Conservation (phyloP, 2,113 vertebrate species). For the Periophthalmus modestus region DNA sequence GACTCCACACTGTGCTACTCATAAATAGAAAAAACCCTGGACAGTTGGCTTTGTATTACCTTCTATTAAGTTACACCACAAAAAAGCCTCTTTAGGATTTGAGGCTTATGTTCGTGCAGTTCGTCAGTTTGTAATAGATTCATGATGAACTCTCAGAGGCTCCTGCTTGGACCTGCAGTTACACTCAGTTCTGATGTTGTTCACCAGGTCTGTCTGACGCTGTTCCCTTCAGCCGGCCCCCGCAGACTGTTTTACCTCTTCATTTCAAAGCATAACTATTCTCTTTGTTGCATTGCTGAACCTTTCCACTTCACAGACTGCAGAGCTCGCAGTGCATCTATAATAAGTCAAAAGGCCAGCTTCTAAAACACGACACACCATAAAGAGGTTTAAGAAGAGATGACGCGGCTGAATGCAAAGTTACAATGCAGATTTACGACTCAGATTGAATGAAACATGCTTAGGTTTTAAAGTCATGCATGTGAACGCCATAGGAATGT, state of each 20-base stretch:
- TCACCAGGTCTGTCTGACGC: conserved; percentile 44
- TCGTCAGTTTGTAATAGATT: neutral
- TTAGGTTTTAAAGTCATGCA: no score
- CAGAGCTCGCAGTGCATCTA: conserved; percentile 49
- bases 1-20: neutral
- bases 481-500: no score
- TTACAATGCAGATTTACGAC: neutral
- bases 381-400: conserved; percentile 51
- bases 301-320: conserved; percentile 44
- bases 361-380: conserved; percentile 51
- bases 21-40: neutral
- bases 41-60: no score
- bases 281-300: conserved; percentile 58
- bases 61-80: neutral
- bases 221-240: conserved; percentile 31
- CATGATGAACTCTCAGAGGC: conserved; percentile 13
- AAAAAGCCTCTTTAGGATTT: neutral
- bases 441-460: no score
- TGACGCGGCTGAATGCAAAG: conserved; percentile 13
- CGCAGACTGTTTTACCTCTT: conserved; percentile 48
- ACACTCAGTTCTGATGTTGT: conserved; percentile 40
- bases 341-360: conserved; percentile 55
- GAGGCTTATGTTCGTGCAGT: neutral
- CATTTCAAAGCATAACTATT: conserved; percentile 68
- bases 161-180: conserved; percentile 27